phyloP scores from a whole-genome alignment of 2,888 invertebrate genomes.

The Baccha elongata region DNA sequence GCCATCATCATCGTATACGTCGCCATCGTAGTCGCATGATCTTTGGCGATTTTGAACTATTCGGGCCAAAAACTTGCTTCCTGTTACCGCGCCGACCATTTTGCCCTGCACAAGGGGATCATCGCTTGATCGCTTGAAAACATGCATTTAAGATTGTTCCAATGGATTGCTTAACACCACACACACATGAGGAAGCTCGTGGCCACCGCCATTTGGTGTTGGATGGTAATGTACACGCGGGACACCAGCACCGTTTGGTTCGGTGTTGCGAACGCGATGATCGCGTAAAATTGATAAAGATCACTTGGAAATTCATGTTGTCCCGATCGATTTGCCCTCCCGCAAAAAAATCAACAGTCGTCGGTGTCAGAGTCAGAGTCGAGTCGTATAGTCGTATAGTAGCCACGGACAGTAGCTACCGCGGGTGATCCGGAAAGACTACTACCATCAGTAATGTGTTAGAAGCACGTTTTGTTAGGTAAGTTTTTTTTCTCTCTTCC shows the following conservation, averaged over 20 bases:
- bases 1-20: conserved; percentile 5
- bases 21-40: conserved; percentile 60
- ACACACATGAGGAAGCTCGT: conserved; percentile 36
- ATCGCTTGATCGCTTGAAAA: conserved; percentile 66
- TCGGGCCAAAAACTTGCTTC: conserved; percentile 47
- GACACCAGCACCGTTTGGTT: conserved; percentile 50
- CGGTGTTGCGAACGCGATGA: conserved; percentile 67
- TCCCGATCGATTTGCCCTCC: conserved; percentile 73
- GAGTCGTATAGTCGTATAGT: neutral
- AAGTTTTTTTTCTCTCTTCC: conserved; percentile 27
- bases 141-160: conserved; percentile 72
- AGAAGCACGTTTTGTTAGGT: conserved; percentile 66
- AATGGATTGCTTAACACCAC: conserved; percentile 71
- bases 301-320: conserved; percentile 69
- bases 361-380: neutral
- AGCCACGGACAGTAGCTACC: conserved; percentile 34
- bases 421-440: conserved; percentile 61
- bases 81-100: conserved; percentile 31
- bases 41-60: conserved; percentile 65
- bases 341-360: conserved; percentile 47
- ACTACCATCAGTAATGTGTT: conserved; percentile 59
- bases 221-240: conserved; percentile 60
- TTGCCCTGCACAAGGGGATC: conserved; percentile 44
- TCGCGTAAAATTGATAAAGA: conserved; percentile 74
- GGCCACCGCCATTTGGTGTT: conserved; percentile 38